A percentile compares a stretch with the other conserved stretches of the same genome.
These are phyloP conservation scores for Lymantria monacha DNA, from an alignment of 2,888 invertebrate genomes.

Conservation along the genomic window DNA sequence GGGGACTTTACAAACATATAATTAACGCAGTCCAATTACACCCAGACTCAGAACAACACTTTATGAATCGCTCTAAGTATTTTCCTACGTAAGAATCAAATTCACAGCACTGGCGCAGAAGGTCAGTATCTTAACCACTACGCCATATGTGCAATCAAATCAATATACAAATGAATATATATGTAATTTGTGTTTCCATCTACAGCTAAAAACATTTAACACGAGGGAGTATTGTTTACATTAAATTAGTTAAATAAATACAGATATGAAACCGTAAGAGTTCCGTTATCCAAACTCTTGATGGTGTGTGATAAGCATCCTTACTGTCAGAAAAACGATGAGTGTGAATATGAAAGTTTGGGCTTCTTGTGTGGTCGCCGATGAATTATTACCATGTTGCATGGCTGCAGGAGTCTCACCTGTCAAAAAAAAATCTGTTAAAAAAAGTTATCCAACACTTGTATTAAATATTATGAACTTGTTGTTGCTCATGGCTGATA, in stretches of 20 bases:
- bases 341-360: slow-evolving; percentile 40
- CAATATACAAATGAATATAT: not conserved
- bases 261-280: slow-evolving; percentile 8
- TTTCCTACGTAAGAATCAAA: too few relatives aligned
- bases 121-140: too few relatives aligned
- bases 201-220: slow-evolving; percentile 33
- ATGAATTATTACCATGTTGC: slow-evolving; percentile 85
- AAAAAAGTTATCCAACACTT: too few relatives aligned
- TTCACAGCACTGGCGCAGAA: too few relatives aligned
- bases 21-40: too few relatives aligned
- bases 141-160: too few relatives aligned
- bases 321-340: slow-evolving; percentile 40
- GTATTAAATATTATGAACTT: too few relatives aligned
- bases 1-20: too few relatives aligned
- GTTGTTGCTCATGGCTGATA: too few relatives aligned
- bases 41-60: too few relatives aligned
- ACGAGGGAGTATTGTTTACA: slow-evolving; percentile 33
- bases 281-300: slow-evolving; percentile 63
- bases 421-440: slow-evolving; percentile 49
- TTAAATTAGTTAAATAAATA: slow-evolving; percentile 19
- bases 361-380: slow-evolving; percentile 38
- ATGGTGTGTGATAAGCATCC: slow-evolving; percentile 42
- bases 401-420: slow-evolving; percentile 89
- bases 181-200: slow-evolving; percentile 7
- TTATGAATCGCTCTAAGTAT: too few relatives aligned